Evolutionary conservation across 1,140 invertebrate genomes (phyloP).

Genomic region (Drosophila varians): DNA sequence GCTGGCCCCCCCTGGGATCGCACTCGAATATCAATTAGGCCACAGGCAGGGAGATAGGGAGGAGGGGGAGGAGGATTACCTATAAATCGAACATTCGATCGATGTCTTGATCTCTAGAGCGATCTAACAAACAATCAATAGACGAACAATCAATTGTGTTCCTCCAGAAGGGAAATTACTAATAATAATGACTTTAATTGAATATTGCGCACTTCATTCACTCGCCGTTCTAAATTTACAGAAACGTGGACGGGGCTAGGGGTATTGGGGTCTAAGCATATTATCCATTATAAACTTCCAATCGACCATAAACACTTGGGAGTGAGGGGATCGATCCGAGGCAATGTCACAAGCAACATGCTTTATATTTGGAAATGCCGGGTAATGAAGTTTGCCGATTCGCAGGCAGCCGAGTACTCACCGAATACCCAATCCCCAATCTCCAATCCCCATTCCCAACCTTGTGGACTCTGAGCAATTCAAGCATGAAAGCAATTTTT

Average conservation of each 20-base stretch:
- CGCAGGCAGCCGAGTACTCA: slow-evolving; percentile 52
- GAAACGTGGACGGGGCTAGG: slow-evolving; percentile 7
- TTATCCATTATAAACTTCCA: slow-evolving; percentile 77
- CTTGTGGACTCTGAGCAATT: slow-evolving; percentile 44
- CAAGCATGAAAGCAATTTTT: slow-evolving; percentile 82
- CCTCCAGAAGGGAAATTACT: slow-evolving; percentile 72
- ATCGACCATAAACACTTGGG: slow-evolving; percentile 81
- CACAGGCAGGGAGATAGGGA: background rate
- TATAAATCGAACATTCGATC: slow-evolving; percentile 43
- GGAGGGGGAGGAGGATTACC: slow-evolving; percentile 19
- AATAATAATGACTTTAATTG: slow-evolving; percentile 81
- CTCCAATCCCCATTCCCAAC: background rate
- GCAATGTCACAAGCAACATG: slow-evolving; percentile 28
- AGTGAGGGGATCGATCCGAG: slow-evolving; percentile 49
- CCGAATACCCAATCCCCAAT: no score
- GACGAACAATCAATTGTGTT: slow-evolving; percentile 36
- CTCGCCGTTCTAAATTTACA: slow-evolving; percentile 50
- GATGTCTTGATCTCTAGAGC: slow-evolving; percentile 21
- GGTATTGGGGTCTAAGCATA: slow-evolving; percentile 32
- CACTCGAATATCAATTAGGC: slow-evolving; percentile 62
- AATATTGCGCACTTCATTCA: slow-evolving; percentile 83
- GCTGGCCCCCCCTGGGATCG: slow-evolving; percentile 24
- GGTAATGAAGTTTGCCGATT: slow-evolving; percentile 58
- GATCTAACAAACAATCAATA: slow-evolving; percentile 52
- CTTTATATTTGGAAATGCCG: slow-evolving; percentile 69